These are phyloP conservation scores for Eira barbara DNA, from an alignment of 2,113 vertebrate species.

Conservation along the genomic window DNA sequence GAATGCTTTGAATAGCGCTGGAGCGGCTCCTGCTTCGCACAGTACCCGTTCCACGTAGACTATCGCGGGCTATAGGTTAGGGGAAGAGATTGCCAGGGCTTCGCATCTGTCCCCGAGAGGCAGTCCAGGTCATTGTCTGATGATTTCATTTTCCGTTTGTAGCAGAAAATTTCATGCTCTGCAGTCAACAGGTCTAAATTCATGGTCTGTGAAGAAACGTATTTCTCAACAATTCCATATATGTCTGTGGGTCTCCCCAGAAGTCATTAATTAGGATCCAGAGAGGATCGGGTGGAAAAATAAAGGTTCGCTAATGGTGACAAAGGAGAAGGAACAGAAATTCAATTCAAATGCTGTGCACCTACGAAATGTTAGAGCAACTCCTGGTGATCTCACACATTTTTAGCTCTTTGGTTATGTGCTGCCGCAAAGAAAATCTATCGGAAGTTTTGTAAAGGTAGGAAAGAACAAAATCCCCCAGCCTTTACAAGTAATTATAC, in stretches of 20 bases:
- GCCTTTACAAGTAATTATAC: slow-evolving; percentile 36
- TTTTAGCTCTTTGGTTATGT: slow-evolving; percentile 68
- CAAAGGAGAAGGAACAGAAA: slow-evolving; percentile 44
- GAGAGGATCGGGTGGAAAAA: slow-evolving; percentile 32
- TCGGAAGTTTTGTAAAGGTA: slow-evolving; percentile 67
- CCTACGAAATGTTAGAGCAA: slow-evolving; percentile 56
- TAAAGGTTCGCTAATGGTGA: slow-evolving; percentile 20
- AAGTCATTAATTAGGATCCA: slow-evolving; percentile 50
- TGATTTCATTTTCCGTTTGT: slow-evolving; percentile 62
- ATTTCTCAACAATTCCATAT: slow-evolving; percentile 19
- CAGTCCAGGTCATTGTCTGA: background rate
- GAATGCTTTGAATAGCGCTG: background rate
- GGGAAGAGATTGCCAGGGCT: background rate
- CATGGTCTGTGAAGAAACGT: slow-evolving; percentile 12
- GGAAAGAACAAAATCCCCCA: slow-evolving; percentile 24
- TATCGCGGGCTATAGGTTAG: background rate
- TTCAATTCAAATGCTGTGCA: slow-evolving; percentile 49
- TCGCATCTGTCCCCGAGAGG: background rate
- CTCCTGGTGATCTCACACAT: slow-evolving; percentile 69
- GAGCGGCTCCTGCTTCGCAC: background rate
- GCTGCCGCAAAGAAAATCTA: slow-evolving; percentile 63
- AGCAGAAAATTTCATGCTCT: slow-evolving; percentile 37
- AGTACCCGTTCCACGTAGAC: background rate
- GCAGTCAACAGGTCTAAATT: slow-evolving; percentile 29
- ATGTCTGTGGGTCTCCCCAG: slow-evolving; percentile 46